Evolutionary conservation across 2,888 invertebrate genomes (phyloP).

Genomic region (Drosophila suboccidentalis): DNA sequence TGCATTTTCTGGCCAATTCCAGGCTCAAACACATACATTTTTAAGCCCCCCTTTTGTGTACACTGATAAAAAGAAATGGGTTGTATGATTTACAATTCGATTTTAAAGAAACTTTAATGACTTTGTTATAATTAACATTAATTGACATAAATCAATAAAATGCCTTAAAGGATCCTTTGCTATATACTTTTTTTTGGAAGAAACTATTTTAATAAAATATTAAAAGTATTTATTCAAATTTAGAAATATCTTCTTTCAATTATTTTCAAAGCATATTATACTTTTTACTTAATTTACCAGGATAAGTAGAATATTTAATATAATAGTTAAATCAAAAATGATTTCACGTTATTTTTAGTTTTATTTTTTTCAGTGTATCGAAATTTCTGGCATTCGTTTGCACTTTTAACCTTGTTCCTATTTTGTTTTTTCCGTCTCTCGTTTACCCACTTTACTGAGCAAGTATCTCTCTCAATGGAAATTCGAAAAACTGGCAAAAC

Average conservation of each 20-base stretch:
- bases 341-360: too few relatives aligned
- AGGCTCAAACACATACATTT: conserved; percentile 14
- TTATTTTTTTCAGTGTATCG: neutral
- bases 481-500: conserved; percentile 40
- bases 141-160: too few relatives aligned
- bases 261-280: too few relatives aligned
- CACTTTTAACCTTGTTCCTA: neutral
- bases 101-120: too few relatives aligned
- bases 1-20: conserved; percentile 34
- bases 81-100: neutral
- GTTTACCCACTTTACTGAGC: neutral
- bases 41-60: conserved; percentile 7
- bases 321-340: too few relatives aligned
- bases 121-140: too few relatives aligned
- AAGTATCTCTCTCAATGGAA: conserved; percentile 48
- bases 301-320: too few relatives aligned
- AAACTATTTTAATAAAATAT: too few relatives aligned
- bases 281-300: too few relatives aligned
- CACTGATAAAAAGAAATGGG: neutral
- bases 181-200: too few relatives aligned
- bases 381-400: conserved; percentile 11
- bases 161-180: too few relatives aligned
- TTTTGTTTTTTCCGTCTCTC: neutral
- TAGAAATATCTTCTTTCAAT: neutral
- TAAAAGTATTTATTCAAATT: too few relatives aligned